Evolutionary conservation across 2,797 vertebrate species (phyloP).

Genomic region (Chelmon rostratus): DNA sequence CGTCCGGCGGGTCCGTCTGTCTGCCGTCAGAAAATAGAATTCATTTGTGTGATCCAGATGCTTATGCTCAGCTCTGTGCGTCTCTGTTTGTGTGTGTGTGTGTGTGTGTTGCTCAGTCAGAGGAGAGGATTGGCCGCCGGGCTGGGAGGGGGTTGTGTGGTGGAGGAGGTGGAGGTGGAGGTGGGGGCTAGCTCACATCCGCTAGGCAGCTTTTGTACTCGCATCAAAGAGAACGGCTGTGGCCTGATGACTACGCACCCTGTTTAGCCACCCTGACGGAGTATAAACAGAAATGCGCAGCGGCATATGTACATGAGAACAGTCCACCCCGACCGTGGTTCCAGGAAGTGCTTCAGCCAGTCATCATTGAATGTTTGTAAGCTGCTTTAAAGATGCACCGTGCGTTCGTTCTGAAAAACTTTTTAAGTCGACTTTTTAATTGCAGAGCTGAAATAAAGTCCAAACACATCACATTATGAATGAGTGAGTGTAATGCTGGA

Average conservation of each 20-base stretch:
- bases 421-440: not conserved
- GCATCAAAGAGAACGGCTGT: slow-evolving; percentile 72
- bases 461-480: not conserved
- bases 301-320: slow-evolving; percentile 32
- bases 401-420: not conserved
- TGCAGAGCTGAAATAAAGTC: not conserved
- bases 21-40: slow-evolving; percentile 85
- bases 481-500: not conserved
- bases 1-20: slow-evolving; percentile 78
- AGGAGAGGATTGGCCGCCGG: slow-evolving; percentile 67
- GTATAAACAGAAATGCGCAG: slow-evolving; percentile 56
- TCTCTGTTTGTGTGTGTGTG: slow-evolving; percentile 53
- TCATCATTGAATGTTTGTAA: slow-evolving; percentile 3
- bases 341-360: slow-evolving; percentile 7
- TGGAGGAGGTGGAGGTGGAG: not conserved
- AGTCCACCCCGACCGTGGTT: not conserved
- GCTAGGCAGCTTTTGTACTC: slow-evolving; percentile 76
- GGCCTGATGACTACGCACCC: slow-evolving; percentile 59
- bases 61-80: slow-evolving; percentile 73
- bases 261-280: slow-evolving; percentile 59
- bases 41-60: slow-evolving; percentile 86
- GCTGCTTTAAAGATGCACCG: slow-evolving; percentile 2
- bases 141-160: slow-evolving; percentile 13
- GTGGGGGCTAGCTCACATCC: slow-evolving; percentile 69
- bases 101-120: slow-evolving; percentile 65